Evolutionary conservation across 2,888 invertebrate genomes (phyloP).

Genomic region (Drosophila vallismaia): DNA sequence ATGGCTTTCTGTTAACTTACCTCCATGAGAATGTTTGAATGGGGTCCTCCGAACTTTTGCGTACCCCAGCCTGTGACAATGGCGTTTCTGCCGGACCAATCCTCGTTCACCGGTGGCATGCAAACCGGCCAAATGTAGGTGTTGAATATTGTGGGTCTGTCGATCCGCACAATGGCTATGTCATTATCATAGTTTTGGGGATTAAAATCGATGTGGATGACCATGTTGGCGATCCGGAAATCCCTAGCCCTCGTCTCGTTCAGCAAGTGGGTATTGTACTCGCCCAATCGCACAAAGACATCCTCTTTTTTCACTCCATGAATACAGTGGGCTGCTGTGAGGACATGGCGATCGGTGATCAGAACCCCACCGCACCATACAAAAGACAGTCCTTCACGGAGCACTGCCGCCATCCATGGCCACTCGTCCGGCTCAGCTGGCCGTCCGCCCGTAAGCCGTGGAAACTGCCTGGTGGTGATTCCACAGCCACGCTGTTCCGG

Average conservation of each 20-base stretch:
- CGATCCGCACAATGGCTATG: constrained; percentile 89
- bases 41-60: constrained; percentile 88
- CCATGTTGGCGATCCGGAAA: constrained; percentile 88
- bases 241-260: constrained; percentile 90
- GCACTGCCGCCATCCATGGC: constrained; percentile 93
- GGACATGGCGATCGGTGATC: constrained; percentile 88
- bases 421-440: constrained; percentile 89
- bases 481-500: constrained; percentile 83
- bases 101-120: constrained; percentile 88
- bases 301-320: constrained; percentile 86
- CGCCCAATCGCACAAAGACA: constrained; percentile 90
- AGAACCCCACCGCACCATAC: constrained; percentile 91
- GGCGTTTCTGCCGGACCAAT: constrained; percentile 87
- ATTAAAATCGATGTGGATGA: constrained; percentile 89
- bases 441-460: constrained; percentile 87
- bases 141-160: constrained; percentile 88
- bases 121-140: constrained; percentile 94
- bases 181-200: constrained; percentile 89
- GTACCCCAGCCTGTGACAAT: constrained; percentile 93
- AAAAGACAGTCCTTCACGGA: constrained; percentile 86
- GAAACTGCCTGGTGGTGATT: constrained; percentile 83
- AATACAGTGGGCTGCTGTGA: constrained; percentile 85
- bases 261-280: constrained; percentile 89
- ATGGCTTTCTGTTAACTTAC: constrained; percentile 82
- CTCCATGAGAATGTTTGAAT: constrained; percentile 89